Evolutionary conservation across 2,888 invertebrate genomes (phyloP), one percentile per base, ranked within the genome.

Genomic region (Biston betularia): DNA sequence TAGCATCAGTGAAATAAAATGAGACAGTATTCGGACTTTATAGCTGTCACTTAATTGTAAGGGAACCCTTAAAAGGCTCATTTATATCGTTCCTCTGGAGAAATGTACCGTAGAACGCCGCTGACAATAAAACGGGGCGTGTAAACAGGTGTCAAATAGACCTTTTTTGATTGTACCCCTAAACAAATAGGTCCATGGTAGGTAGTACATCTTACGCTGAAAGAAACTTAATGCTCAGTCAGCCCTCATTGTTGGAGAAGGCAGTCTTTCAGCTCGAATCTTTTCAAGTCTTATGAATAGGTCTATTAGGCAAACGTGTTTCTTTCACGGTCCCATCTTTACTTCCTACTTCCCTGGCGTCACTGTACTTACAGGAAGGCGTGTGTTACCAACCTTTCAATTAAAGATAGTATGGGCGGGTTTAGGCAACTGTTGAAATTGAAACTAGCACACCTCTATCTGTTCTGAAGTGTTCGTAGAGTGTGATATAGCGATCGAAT

Each of bases 101-200:
- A 69, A 73, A 73, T 68, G 74, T 76, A 75, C 63, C 71, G 73
- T 72, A 77, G 75, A 73, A 72, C 77, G 72, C 76, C 60, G 70
- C 38, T 61, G 71, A 81, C 78, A 79, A 81, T 79, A 79, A 80
- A 79, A 67, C 59, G 77, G 72, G 74, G 65, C 72, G 70, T 74
- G 75, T 79, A 77, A 81, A 80, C 76, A 75, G 76, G 74, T 80
- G 79, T 77, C 75, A 77, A 77, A 74, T 59, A 63, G 52, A 63
- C 62, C 63, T 59, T 68, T 24, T 55, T 68, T 60, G 63, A 68
- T 68, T 68, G 59, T 68, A 59, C 50, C 12, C 63, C 63, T 56
- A 46, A 59, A 68, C 55, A 68, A 63, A 63, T 63, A 68, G 46
- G 50, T 38, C 38, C 34, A 56, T 14, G 35, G 58, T 5, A 42